These are phyloP conservation scores for Phallusia fumigata DNA, from an alignment of 23 tunicate species.

Conservation along the genomic window DNA sequence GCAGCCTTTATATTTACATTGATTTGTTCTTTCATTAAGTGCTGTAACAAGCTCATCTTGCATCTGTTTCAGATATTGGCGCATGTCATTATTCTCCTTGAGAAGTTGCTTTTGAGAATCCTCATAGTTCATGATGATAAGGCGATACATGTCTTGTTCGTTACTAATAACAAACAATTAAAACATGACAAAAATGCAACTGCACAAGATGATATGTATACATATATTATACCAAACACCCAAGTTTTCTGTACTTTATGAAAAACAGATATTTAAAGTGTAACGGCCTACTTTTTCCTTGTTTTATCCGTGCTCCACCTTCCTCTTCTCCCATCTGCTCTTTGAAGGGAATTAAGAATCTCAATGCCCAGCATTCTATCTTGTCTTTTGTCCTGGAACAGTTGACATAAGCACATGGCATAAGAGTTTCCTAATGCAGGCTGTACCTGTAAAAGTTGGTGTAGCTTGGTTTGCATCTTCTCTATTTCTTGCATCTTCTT, in stretches of 20 bases:
- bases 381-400: constrained; percentile 70
- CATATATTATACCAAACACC: no score
- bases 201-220: no score
- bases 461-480: constrained; percentile 61
- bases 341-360: constrained; percentile 71
- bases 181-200: no score
- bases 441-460: constrained; percentile 93
- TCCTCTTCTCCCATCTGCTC: constrained; percentile 78
- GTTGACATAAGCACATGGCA: not conserved
- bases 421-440: no score
- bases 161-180: no score
- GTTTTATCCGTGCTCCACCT: constrained; percentile 89
- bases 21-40: constrained; percentile 52
- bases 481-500: constrained; percentile 81
- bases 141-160: constrained; percentile 83
- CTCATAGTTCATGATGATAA: constrained; percentile 84
- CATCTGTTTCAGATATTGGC: constrained; percentile 79
- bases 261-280: no score
- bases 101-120: constrained; percentile 68
- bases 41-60: constrained; percentile 81
- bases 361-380: constrained; percentile 81
- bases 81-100: constrained; percentile 80
- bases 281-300: constrained; percentile 55
- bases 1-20: not conserved
- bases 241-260: no score